Evolutionary conservation across 2,113 vertebrate species (phyloP).

Genomic region (Xenopus tropicalis): UCB_Xtro_10.0 CM004447.2:83175001-83175500

Average conservation of each 20-base stretch:
- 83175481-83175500: background rate
- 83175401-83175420: constrained; percentile 40
- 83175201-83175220: constrained; percentile 67
- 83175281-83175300: constrained; percentile 62
- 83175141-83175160: constrained; percentile 47
- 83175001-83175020: constrained; percentile 66
- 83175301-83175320: constrained; percentile 55
- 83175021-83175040: constrained; percentile 57
- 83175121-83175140: constrained; percentile 61
- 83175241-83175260: constrained; percentile 64
- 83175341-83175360: constrained; percentile 57
- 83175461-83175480: background rate
- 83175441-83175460: too few relatives aligned
- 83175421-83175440: background rate
- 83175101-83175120: constrained; percentile 56
- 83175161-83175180: constrained; percentile 64
- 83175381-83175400: constrained; percentile 34
- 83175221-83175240: constrained; percentile 62
- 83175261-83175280: constrained; percentile 65
- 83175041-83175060: constrained; percentile 67
- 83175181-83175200: constrained; percentile 66
- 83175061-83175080: constrained; percentile 66
- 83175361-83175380: constrained; percentile 45
- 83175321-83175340: constrained; percentile 58
- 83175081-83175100: constrained; percentile 52